A percentile compares a stretch with the other conserved stretches of the same genome.
These are phyloP conservation scores for Ondatra zibethicus DNA, from an alignment of 2,113 vertebrate species.

Conservation along the genomic window DNA sequence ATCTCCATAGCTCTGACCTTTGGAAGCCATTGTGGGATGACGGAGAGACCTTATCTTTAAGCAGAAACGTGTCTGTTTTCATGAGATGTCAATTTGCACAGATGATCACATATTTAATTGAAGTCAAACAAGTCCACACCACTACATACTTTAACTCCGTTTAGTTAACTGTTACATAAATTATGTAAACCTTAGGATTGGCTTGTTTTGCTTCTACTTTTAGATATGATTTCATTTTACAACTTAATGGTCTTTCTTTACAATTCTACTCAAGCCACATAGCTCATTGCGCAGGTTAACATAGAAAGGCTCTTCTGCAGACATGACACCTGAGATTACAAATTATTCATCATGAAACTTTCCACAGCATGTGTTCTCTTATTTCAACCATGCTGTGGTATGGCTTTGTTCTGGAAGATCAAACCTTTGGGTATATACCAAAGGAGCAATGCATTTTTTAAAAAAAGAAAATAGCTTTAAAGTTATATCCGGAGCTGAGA, in stretches of 20 bases:
- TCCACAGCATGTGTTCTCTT: neutral
- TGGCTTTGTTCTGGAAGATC: slow-evolving; percentile 47
- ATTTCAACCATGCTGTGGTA: slow-evolving; percentile 18
- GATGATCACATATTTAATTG: neutral
- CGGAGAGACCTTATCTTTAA: neutral
- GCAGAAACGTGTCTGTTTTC: neutral
- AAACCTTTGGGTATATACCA: slow-evolving; percentile 30
- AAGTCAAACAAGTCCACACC: neutral
- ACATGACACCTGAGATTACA: slow-evolving; percentile 9
- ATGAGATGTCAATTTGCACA: neutral
- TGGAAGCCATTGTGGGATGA: neutral
- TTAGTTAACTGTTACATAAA: neutral
- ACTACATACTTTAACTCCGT: neutral
- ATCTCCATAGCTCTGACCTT: neutral
- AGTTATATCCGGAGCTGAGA: slow-evolving; percentile 56
- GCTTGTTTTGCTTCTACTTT: neutral
- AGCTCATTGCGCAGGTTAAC: neutral
- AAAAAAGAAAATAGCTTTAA: slow-evolving; percentile 30
- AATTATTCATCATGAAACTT: slow-evolving; percentile 53
- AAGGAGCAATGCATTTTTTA: slow-evolving; percentile 11
- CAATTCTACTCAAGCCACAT: neutral
- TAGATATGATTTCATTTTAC: neutral
- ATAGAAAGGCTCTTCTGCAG: slow-evolving; percentile 14
- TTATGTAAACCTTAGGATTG: neutral
- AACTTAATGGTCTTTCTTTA: neutral